phyloP scores from a whole-genome alignment of 1,140 invertebrate species.

The Tetramorium simillimum region DNA sequence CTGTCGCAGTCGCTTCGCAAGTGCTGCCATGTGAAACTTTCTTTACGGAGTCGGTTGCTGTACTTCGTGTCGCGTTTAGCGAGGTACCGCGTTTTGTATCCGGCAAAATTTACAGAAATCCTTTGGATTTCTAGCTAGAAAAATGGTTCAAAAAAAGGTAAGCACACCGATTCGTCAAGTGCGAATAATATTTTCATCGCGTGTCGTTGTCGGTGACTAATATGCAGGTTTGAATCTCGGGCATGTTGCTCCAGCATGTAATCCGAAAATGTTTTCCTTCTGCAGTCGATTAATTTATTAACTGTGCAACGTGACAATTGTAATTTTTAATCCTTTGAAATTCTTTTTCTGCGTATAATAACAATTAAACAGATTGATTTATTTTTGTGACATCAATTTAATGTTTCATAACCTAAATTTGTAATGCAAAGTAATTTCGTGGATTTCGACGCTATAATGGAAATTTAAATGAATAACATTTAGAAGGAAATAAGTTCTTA shows the following conservation, averaged over 20 bases:
- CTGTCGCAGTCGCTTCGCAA: background rate
- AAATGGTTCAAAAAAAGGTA: conserved; percentile 83
- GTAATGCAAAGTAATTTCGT: background rate
- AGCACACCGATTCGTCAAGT: conserved; percentile 22
- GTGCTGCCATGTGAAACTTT: conserved; percentile 10
- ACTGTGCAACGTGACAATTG: background rate
- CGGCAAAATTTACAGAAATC: conserved; percentile 71
- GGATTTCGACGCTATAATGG: background rate
- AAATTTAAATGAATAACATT: background rate
- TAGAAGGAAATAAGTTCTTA: background rate
- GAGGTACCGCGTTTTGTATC: conserved; percentile 65
- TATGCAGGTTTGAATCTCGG: background rate
- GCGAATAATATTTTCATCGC: conserved; percentile 71
- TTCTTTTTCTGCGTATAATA: background rate
- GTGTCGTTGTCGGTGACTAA: background rate
- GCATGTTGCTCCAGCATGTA: conserved; percentile 25
- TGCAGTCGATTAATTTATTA: background rate
- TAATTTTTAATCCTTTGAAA: background rate
- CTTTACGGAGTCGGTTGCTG: conserved; percentile 51
- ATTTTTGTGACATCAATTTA: background rate
- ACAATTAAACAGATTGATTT: background rate
- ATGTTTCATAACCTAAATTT: conserved; percentile 17
- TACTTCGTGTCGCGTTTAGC: conserved; percentile 32
- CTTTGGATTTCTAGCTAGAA: conserved; percentile 60
- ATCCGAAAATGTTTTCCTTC: conserved; percentile 32